phyloP scores from a whole-genome alignment of 1,140 invertebrate species.

The Nymphalis io region DNA sequence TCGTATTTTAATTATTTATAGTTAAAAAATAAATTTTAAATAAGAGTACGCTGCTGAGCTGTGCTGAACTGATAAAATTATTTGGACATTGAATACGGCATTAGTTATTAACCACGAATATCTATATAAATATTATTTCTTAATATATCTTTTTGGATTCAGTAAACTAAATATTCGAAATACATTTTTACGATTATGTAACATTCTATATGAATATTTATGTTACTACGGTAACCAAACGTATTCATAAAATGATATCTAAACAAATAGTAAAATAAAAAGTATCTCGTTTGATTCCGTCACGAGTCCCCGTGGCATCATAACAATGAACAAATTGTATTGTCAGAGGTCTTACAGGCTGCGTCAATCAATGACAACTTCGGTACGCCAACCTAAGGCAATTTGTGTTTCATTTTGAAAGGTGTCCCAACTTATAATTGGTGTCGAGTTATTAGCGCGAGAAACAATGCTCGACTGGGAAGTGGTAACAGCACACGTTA shows the following conservation, averaged over 20 bases:
- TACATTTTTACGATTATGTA: too few relatives aligned
- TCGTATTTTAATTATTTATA: too few relatives aligned
- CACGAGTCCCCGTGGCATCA: slow-evolving; percentile 18
- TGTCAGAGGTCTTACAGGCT: slow-evolving; percentile 30
- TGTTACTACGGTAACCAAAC: too few relatives aligned
- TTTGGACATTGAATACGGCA: too few relatives aligned
- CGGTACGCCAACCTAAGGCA: slow-evolving; percentile 29
- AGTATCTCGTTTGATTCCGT: background rate
- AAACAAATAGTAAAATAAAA: background rate
- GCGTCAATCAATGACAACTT: slow-evolving; percentile 40
- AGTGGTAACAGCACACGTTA: slow-evolving; percentile 13
- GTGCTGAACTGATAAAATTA: too few relatives aligned
- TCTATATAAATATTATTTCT: too few relatives aligned
- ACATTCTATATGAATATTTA: background rate
- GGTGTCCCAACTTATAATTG: slow-evolving; percentile 42
- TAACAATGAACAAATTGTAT: slow-evolving; percentile 32
- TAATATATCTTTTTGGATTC: too few relatives aligned
- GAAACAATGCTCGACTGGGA: slow-evolving; percentile 28
- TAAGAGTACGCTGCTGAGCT: too few relatives aligned
- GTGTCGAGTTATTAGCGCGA: slow-evolving; percentile 34
- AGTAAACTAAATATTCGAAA: too few relatives aligned
- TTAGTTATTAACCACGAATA: too few relatives aligned
- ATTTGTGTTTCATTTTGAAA: slow-evolving; percentile 39
- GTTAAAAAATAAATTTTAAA: too few relatives aligned
- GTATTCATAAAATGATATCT: too few relatives aligned